Conservation (phyloP, 1,140 invertebrate genomes). For the Sitodiplosis mosellana region DNA sequence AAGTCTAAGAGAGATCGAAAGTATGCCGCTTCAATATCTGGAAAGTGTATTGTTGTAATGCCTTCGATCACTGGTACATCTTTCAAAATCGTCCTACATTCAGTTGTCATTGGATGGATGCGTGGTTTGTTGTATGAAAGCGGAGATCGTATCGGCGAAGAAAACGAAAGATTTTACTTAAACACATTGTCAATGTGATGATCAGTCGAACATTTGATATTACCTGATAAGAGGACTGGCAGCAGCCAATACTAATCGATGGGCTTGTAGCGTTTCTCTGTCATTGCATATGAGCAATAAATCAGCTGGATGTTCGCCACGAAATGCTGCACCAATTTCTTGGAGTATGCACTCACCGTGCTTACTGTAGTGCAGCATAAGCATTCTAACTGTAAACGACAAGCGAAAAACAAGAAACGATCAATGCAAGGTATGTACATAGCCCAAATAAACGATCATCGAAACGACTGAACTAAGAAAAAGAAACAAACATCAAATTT, state of each 20-base stretch:
- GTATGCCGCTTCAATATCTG: conserved; percentile 55
- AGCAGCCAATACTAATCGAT: conserved; percentile 63
- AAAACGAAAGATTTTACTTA: too few species aligned
- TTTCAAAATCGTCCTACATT: conserved; percentile 40
- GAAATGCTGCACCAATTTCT: conserved; percentile 67
- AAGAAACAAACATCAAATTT: too few species aligned
- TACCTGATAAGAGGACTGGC: conserved; percentile 60
- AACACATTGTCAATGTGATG: too few species aligned
- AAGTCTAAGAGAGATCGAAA: conserved; percentile 63
- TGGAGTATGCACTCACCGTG: conserved; percentile 73
- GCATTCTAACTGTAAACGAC: conserved; percentile 31
- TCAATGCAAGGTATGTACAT: too few species aligned
- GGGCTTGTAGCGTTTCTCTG: conserved; percentile 48
- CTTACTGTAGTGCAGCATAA: conserved; percentile 76
- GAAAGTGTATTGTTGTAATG: conserved; percentile 57
- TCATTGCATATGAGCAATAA: conserved; percentile 64
- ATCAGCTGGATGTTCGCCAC: conserved; percentile 62
- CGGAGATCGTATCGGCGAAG: too few species aligned
- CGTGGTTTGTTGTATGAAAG: too few species aligned
- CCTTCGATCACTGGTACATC: conserved; percentile 49
- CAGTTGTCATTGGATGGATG: background rate
- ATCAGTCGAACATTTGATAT: too few species aligned
- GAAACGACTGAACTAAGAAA: too few species aligned
- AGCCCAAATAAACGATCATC: too few species aligned
- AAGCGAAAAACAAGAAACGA: background rate